Evolutionary conservation across 2,113 vertebrate species (phyloP), one percentile per base, ranked within the genome.

Genomic region (Dasyurus viverrinus): DNA sequence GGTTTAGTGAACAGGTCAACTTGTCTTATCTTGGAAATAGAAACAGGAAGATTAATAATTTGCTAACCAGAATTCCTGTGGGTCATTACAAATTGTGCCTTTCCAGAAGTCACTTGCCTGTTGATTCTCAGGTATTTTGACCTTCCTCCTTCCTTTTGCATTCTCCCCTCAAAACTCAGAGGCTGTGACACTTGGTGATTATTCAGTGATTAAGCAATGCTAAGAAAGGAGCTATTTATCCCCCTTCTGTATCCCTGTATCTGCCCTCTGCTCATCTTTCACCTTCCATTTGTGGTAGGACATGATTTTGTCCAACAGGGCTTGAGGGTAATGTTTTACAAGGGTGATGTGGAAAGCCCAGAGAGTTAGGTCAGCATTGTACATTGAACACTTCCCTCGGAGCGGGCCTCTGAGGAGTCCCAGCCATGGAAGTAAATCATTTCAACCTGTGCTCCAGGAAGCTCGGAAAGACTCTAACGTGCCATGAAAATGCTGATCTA

Each of bases 11-110:
- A 14, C 30, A 76, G n/a, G 46, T 90, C 0, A 4, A 91, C 14
- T 30, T 54, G 19, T 0, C 60, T 94, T 91, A 60, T 90, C 95
- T 94, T 42, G 6, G 47, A 8, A 47, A 54, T 23, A 30, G 53
- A 84, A 93, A 93, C 57, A 92, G 84, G 47, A 48, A 53, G 90
- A 93, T 96, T 97, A 97, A 97, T 97, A 26, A 95, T 97, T 95
- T 91, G 84, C 54, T 89, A 2, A 25, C 46, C n/a, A 90, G 90
- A 26, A 50, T 11, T 92, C 55, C 50, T 55, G 57, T 46, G 53
- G 14, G 2, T 5, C 30, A 53, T 95, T 91, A 48, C 92, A 30
- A 93, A 47, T 53, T 50, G 89, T 24, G 54, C 12, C 25, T 89
- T 48, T 26, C 24, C 48, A 4, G 2, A 24, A 19, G 36, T 42